These are phyloP conservation scores for Scarus forsteni DNA, from an alignment of 2,797 vertebrate species.

Conservation along the genomic window DNA sequence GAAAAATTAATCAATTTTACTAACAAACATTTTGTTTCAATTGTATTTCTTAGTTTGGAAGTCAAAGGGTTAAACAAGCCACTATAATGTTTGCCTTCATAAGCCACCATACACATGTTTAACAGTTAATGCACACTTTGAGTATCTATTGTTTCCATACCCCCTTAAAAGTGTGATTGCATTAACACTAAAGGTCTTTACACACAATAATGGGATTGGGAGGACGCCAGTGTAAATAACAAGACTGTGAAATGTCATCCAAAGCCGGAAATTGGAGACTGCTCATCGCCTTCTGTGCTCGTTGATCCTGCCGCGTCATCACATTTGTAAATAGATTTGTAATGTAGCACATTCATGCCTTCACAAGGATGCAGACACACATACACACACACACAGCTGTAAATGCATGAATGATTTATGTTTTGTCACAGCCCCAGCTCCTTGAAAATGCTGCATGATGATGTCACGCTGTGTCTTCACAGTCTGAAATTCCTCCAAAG, in stretches of 20 bases:
- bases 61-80: no score
- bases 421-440: slow-evolving; percentile 39
- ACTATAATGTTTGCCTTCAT: no score
- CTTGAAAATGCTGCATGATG: slow-evolving; percentile 46
- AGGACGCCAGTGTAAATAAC: neutral
- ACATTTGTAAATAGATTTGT: slow-evolving; percentile 3
- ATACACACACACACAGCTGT: slow-evolving; percentile 27
- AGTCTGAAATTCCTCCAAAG: slow-evolving; percentile 16
- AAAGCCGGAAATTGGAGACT: slow-evolving; percentile 15
- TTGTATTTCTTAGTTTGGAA: no score
- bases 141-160: no score
- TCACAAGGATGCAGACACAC: neutral
- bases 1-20: no score
- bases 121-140: no score
- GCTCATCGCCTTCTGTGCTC: neutral
- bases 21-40: no score
- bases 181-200: no score
- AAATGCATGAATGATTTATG: slow-evolving; percentile 49
- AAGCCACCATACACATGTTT: no score
- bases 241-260: neutral
- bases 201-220: neutral
- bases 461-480: slow-evolving; percentile 27
- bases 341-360: neutral
- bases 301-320: slow-evolving; percentile 3
- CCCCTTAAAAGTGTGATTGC: no score